Base-by-base conservation (phyloP, 2,113 vertebrate species). In the Quiscalus mexicanus region DNA sequence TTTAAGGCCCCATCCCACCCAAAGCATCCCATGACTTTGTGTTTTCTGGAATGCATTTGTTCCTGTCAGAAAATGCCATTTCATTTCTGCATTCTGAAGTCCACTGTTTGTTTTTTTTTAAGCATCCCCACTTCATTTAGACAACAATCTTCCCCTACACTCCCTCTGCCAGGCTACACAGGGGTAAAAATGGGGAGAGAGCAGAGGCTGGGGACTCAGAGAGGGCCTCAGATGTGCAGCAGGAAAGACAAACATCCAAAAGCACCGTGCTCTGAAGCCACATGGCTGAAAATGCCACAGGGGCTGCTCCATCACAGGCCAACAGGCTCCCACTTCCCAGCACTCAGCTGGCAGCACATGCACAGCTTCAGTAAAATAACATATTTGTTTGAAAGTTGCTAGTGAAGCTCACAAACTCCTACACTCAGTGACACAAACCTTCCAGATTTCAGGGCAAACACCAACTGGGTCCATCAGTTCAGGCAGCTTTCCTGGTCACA, bases 221-320 rank as follows among this genome's bases (percentile, higher is more conserved):
- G 17, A 10, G 15, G n/a, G 15, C n/a, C 24, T 49, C 53, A 15
- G 11, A 42, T 14, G 58, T 16, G 63, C 59, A 71, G 69, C 42
- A 81, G 53, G 8, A 62, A 78, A 35, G 14, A n/a, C 60, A 52
- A 78, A 33, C 13, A 71, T 2, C 53, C 53, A 33, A 39, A 71
- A 20, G 1, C 42, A 15, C 0, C 0, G 14, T 24, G 78, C 14
- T 56, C 50, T 58, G 58, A 47, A 45, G 47, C 37, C 83, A 52
- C 7, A 0, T 3, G 42, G 11, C 88, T 63, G 42, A 6, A 81
- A 81, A 52, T 4, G 20, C 42, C 37, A 7, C 5, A 10, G 5
- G 5, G 23, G 58, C 47, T 76, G 63, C 74, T 80, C 30, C 42
- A 24, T 4, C 53, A 11, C n/a, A n/a, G 31, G 16, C 33, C 21